Base-by-base conservation (phyloP, 2,797 vertebrate species). In the Acanthurus tractus region DNA sequence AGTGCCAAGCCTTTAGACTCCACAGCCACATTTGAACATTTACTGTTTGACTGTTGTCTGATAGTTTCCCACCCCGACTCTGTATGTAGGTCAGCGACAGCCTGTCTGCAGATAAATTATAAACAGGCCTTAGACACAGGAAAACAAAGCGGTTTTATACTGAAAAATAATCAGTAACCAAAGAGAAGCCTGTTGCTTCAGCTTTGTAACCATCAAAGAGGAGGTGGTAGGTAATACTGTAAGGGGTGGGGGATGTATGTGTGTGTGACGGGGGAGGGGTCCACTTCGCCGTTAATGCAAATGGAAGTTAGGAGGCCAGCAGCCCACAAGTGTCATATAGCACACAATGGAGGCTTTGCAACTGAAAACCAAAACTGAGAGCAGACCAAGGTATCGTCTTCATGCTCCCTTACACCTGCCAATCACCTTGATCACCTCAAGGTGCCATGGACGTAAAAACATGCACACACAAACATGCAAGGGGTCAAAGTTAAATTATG, bases 331-430 rank as follows among this genome's bases (percentile, higher is more conserved):
- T 91, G 89, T 94, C 90, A 88, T 83, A 63, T 89, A 89, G 72
- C 89, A 89, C 73, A 88, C 80, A 87, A 91, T 70, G 84, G 76
- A 86, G 63, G 69, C 87, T 81, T 74, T 85, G 85, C 81, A 89
- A 91, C 86, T 81, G 85, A 92, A 93, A 93, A 89, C 90, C 87
- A 79, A 83, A 88, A 87, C 78, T 68, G 64, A 80, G 84, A 84
- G 71, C 76, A 84, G 74, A 57, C 25, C n/a, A 10, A 67, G 73
- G 80, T 90, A 75, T 92, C 71, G 14, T 48, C 77, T 78, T 23
- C 65, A 72, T 48, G 73, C 83, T 79, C 53, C 77, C 59, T 80
- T 78, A 84, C 84, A 87, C 62, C 82, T 86, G 86, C 55, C 83
- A 80, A 67, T 89, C 79, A 84, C 70, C 76, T 64, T 8, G 3